Conservation (phyloP, 2,888 invertebrate genomes). For the Lasioglossum vierecki region DNA sequence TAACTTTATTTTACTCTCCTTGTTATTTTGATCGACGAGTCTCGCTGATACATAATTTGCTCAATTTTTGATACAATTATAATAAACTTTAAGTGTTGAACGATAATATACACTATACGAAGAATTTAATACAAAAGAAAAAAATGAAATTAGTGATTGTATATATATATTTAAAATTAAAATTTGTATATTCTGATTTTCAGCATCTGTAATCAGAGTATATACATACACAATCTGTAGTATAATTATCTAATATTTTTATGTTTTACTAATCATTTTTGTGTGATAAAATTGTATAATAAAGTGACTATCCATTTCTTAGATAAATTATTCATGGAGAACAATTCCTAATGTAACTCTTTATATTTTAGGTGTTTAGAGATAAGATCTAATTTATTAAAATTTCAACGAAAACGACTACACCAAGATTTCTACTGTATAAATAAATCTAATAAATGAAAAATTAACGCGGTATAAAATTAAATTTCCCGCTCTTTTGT, state of each 20-base stretch:
- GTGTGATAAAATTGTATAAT: conserved; percentile 53
- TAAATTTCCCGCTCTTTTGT: conserved; percentile 49
- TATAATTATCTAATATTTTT: conserved; percentile 42
- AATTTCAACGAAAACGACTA: not conserved
- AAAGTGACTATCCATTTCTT: conserved; percentile 54
- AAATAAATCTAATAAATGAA: no score
- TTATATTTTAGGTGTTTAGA: not conserved
- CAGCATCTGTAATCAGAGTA: conserved; percentile 40
- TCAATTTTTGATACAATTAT: conserved; percentile 64
- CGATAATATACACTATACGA: conserved; percentile 29
- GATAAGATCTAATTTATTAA: not conserved
- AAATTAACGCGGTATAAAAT: conserved; percentile 13
- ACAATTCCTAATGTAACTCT: conserved; percentile 12
- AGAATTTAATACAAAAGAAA: conserved; percentile 24
- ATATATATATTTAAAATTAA: conserved; percentile 51
- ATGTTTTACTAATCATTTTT: conserved; percentile 38
- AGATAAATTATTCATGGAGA: conserved; percentile 36
- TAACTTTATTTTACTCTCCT: conserved; percentile 36
- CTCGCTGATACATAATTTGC: conserved; percentile 63
- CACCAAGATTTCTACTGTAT: not conserved
- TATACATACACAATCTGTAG: conserved; percentile 44
- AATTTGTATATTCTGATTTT: conserved; percentile 41
- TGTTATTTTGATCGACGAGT: conserved; percentile 22
- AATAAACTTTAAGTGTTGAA: conserved; percentile 44
- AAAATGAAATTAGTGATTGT: conserved; percentile 24